Base-by-base conservation (phyloP, 2,113 vertebrate species). In the Corapipo altera region DNA sequence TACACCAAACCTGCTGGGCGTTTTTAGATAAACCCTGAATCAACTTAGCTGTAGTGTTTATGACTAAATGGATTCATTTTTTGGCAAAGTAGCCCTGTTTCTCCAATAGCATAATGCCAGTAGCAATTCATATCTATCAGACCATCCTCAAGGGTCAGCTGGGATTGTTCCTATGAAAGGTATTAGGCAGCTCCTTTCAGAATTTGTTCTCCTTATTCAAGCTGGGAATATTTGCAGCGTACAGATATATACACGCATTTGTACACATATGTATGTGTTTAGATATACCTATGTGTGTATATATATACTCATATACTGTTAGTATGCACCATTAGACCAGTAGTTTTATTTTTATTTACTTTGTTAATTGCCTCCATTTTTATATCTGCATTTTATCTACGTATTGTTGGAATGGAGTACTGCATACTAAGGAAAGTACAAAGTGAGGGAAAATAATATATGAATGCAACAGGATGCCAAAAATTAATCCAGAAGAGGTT, bases 1-100 rank as follows among this genome's bases (percentile, higher is more conserved):
- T 94, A 70, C 76, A 96, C 78, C 82, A 93, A 54, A 92, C 55
- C 39, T 89, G 90, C 88, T 90, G 92, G 59, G 59, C 81, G 90
- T 80, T 95, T 96, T 89, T 64, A 93, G 85, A 91, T 93, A 93
- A 95, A 93, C 28, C 18, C 67, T 88, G 59, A 64, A 90, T 85
- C 83, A 92, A 94, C 59, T 72, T 71, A 78, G 44, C 65, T 48
- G 12, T 58, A 75, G 52, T 20, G 11, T 87, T 89, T 91, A 64
- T 78, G 73, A 72, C 76, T 78, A 87, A 87, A 94, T 69, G 32
- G 52, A 77, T 88, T 83, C 17, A 26, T 41, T 78, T 95, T 94
- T 81, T 91, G 85, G 90, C 88, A 91, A 85, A 88, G 76, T 57
- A 81, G 21, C n/a, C 48, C 41, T 75, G 12, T 78, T 94, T 84